Evolutionary conservation across 2,113 vertebrate genomes (phyloP), one percentile per base, ranked within the genome.

Genomic region (Maccullochella peelii): DNA sequence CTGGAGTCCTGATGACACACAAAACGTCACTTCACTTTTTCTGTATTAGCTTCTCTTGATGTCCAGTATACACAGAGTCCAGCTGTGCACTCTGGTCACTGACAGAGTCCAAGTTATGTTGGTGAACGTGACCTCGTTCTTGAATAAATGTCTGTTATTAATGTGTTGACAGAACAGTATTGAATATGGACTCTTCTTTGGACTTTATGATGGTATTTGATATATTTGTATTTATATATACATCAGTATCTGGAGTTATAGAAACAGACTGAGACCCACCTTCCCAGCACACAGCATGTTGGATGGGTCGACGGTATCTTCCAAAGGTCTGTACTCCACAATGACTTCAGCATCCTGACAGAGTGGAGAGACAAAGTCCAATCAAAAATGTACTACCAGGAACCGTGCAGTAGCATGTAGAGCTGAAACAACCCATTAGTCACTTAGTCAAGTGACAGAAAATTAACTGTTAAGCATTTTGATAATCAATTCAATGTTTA

Each of bases 221-320:
- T n/a, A 23, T 54, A 23, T 10, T 54, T 65, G 36, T 63, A 2
- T n/a, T n/a, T n/a, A n/a, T n/a, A n/a, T n/a, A n/a, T 44, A 5
- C 3, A 44, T 4, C 30, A 18, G 18, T 9, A 6, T 65, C 10
- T 42, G 38, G 2, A 2, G 10, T 14, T 5, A 23, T 8, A 10
- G 40, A 21, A 10, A 23, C 44, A 15, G 15, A 47, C 7, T n/a
- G 30, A 80, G 14, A 85, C 87, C 10, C 30, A 90, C 98, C 98
- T 99, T 98, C 92, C 97, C 97, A 89, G 98, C 97, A 95, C 94
- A 99, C 21, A 98, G 96, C 90, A 99, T 98, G 94, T 96, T 99
- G 74, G 97, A 98, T 63, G 96, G 95, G 93, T 98, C 97, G 44
- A 97, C 95, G 0, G 96, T 92, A 63, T 99, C 98, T 88, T 99